Base-by-base conservation (phyloP, 2,797 vertebrate species). In the Coccyzus lansbergi region DNA sequence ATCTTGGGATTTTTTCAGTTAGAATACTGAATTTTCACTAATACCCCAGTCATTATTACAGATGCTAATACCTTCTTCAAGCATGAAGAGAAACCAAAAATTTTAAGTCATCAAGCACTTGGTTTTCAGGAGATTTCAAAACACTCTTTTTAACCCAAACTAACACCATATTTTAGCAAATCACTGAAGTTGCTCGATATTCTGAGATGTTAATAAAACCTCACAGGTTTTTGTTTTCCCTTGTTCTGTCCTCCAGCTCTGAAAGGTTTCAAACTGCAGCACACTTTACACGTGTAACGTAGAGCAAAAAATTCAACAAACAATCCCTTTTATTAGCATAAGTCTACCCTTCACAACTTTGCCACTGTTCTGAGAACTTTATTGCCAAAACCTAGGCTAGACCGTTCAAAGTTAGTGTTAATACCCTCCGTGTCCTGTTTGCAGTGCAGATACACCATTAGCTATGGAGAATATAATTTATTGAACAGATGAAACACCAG, bases 401-500 rank as follows among this genome's bases (percentile, higher is more conserved):
- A 63, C 21, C 24, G 18, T n/a, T 48, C 22, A 13, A 34, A 67
- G 14, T 29, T 4, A 26, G 48, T 3, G 56, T 13, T 15, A 70
- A 25, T 4, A 51, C 20, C 38, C 80, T 67, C 48, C 31, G 18
- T 1, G 0, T 12, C 38, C 34, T 31, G 15, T 25, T 5, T 59
- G 55, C 18, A 49, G 29, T 7, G 10, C 36, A n/a, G 62, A 44
- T 3, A 2, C 24, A 25, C 33, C 26, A 22, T 29, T 11, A 55
- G 52, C 48, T 64, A n/a, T 3, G 10, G n/a, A 13, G 31, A 8
- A 6, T 17, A 36, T 9, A 25, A 56, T 29, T 40, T 70, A 58
- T 0, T 19, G 59, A 67, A 56, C 5, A 33, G 59, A 26, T 12
- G 26, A 53, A 84, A 62, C 8, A 26, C 17, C 1, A 0, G 8